Evolutionary conservation across 2,797 vertebrate species (phyloP), one percentile per base, ranked within the genome.

Genomic region (Sebastes miniatus): DNA sequence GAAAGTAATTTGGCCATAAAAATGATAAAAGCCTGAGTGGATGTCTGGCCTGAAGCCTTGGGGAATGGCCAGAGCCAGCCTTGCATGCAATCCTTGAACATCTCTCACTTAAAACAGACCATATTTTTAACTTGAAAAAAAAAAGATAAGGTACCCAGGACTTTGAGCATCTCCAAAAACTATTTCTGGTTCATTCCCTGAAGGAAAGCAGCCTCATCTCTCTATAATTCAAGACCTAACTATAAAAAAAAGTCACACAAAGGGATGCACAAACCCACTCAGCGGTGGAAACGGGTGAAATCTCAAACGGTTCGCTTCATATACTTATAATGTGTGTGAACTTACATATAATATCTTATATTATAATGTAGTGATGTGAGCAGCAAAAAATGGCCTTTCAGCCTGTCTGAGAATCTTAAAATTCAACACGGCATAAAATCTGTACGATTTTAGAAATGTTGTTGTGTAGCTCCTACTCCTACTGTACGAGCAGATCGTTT

Each of bases 141-240:
- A 14, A 39, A 39, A 39, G 20, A 81, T 57, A 58, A 82, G 61
- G 69, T 32, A 71, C 34, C 5, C 72, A 50, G 29, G 66, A 78
- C 73, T 76, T 81, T 76, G 10, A 54, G 66, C 79, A 62, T 76
- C 80, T 76, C 74, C 47, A 25, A 29, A 81, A 79, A 90, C 76
- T 88, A 83, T 86, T 85, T 88, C 78, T 73, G 86, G 81, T 75
- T 25, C 76, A 52, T 73, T 85, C 79, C 84, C 84, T 64, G 61
- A 83, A 83, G 77, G 81, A 78, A 76, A 77, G 66, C 75, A 83
- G 75, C 69, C 69, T 79, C 73, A 14, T 69, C 69, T 31, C 68
- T 88, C 69, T 82, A 89, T 91, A 90, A 91, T 91, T 89, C 77
- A 89, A 84, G 77, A 79, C 54, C 67, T 24, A 20, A 83, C 80